A percentile compares a stretch with the other conserved stretches of the same genome.
Evolutionary conservation across 1,140 invertebrate species (phyloP).

Genomic region (Thaumetopoea pityocampa): DNA sequence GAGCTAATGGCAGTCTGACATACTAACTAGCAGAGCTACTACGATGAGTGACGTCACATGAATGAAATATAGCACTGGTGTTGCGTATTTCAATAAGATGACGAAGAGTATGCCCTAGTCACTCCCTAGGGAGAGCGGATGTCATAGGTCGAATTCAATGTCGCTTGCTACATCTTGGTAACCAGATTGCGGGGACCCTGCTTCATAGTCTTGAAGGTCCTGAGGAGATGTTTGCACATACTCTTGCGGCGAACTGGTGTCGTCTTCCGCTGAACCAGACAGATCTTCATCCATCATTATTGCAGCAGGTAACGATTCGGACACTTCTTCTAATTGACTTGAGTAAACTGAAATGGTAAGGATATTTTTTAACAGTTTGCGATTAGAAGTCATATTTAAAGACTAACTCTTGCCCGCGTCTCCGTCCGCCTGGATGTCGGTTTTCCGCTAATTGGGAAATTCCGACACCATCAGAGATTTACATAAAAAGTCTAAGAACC

Average conservation of each 20-base stretch:
- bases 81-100: conserved; percentile 17
- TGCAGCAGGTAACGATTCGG: conserved; percentile 60
- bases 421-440: too few relatives aligned
- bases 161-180: conserved; percentile 57
- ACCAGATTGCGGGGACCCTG: conserved; percentile 38
- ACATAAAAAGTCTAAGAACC: too few relatives aligned
- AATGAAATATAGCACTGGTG: conserved; percentile 3
- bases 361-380: too few relatives aligned
- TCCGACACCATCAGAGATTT: too few relatives aligned
- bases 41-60: conserved; percentile 12
- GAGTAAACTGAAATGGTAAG: conserved; percentile 69
- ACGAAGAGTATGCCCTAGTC: conserved; percentile 36
- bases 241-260: conserved; percentile 49
- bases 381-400: too few relatives aligned
- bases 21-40: conserved; percentile 26
- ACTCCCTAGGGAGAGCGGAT: conserved; percentile 38
- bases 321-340: conserved; percentile 70
- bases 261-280: conserved; percentile 45
- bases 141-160: conserved; percentile 72
- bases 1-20: conserved; percentile 23
- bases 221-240: conserved; percentile 44
- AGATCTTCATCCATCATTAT: conserved; percentile 73
- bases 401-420: too few relatives aligned
- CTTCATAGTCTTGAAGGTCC: conserved; percentile 36
- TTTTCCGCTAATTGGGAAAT: too few relatives aligned